A percentile compares a stretch with the other conserved stretches of the same genome.
These are phyloP conservation scores for Oligia latruncula DNA, from an alignment of 2,888 invertebrate species.

Conservation along the genomic window DNA sequence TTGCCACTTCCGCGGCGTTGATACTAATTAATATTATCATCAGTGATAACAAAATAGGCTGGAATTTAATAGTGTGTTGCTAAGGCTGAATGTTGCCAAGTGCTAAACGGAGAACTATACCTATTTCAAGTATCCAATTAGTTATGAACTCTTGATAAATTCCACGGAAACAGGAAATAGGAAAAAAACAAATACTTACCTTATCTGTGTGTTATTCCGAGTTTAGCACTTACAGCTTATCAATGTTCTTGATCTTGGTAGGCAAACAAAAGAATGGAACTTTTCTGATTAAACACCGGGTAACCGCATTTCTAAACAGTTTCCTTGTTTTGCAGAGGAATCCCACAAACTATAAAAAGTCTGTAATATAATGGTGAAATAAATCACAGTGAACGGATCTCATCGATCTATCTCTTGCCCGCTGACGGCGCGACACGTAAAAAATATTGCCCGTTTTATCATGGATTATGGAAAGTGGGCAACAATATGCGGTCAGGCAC, in stretches of 20 bases:
- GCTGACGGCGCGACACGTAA: conserved; percentile 65
- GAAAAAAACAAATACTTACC: neutral
- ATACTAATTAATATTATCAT: neutral
- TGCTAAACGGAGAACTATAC: neutral
- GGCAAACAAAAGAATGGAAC: neutral
- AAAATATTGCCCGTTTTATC: conserved; percentile 72
- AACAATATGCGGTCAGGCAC: conserved; percentile 53
- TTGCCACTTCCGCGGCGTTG: too few relatives aligned
- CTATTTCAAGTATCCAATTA: neutral
- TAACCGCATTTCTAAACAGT: neutral
- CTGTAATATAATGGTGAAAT: conserved; percentile 71
- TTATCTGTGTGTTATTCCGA: conserved; percentile 15
- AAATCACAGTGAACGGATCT: conserved; percentile 74
- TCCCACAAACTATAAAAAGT: conserved; percentile 57
- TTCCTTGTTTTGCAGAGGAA: neutral
- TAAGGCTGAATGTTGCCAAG: neutral
- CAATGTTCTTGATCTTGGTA: conserved; percentile 3
- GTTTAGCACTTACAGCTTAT: conserved; percentile 17
- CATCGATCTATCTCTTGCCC: conserved; percentile 76
- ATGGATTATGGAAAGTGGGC: conserved; percentile 67
- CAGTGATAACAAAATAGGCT: neutral
- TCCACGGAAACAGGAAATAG: neutral
- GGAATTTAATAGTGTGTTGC: neutral
- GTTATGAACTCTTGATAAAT: conserved; percentile 1
- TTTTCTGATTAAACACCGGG: neutral